These are phyloP conservation scores for Rhagonycha lutea DNA, from an alignment of 2,888 invertebrate genomes.

Conservation along the genomic window DNA sequence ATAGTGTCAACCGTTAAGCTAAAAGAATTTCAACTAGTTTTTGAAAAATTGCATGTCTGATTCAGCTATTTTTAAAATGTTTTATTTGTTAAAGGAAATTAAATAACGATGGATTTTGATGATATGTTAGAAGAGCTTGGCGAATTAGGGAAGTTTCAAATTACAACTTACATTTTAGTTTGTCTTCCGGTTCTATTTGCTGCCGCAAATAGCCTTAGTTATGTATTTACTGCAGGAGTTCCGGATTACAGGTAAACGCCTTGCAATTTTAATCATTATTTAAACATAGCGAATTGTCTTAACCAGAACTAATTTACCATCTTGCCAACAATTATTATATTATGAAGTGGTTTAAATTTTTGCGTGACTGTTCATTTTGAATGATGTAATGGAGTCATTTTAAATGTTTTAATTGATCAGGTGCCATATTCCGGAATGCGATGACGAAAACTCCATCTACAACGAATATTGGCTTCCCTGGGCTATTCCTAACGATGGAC, in stretches of 20 bases:
- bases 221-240: constrained; percentile 65
- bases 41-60: neutral
- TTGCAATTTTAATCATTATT: neutral
- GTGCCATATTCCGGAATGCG: constrained; percentile 62
- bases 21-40: neutral
- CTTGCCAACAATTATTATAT: neutral
- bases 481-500: constrained; percentile 54
- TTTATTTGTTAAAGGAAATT: neutral
- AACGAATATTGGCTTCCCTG: constrained; percentile 55
- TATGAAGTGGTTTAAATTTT: neutral
- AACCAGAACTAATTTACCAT: neutral
- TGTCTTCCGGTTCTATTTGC: constrained; percentile 65
- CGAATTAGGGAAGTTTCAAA: constrained; percentile 63
- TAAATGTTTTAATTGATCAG: constrained; percentile 40
- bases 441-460: constrained; percentile 51
- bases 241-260: constrained; percentile 60
- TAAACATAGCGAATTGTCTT: neutral
- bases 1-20: neutral
- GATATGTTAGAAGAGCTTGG: constrained; percentile 64
- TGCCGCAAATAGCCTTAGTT: constrained; percentile 64
- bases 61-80: neutral
- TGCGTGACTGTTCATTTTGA: neutral
- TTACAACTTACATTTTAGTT: constrained; percentile 60
- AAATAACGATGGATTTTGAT: constrained; percentile 63
- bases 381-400: neutral